Base-by-base conservation (phyloP, 1,140 invertebrate genomes). In the Delia radicum region DNA sequence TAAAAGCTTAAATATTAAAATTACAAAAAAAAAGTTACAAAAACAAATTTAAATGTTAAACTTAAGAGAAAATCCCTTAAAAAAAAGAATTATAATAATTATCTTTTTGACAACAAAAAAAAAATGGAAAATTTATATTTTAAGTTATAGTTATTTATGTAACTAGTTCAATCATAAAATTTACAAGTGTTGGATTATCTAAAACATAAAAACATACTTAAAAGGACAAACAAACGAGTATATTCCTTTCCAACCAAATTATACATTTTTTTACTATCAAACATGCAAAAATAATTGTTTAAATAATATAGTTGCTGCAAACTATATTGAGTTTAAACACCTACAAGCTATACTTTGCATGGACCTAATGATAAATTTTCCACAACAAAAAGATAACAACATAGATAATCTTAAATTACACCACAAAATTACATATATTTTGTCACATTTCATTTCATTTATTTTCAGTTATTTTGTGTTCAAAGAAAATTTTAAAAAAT, bases 311-410 rank as follows among this genome's bases (percentile, higher is more conserved):
- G 42, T 76, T 76, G 48, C 46, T 62, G 48, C 67, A 73, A 76
- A 73, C 61, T 73, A 72, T 76, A 65, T 18, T 18, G 27, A 6
- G 10, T 63, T 65, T 62, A 29, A 76, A 69, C 65, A 18, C 67
- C 81, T 92, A 93, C 91, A 92, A 92, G 90, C 92, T 94, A 93
- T 94, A 94, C 92, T 93, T 93, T 93, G 92, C 92, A 94, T 94
- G 92, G 91, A 93, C 92, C 91, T 93, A 93, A 92, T 93, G 92
- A 65, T 67, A 90, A 92, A 91, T 93, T 93, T 92, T 92, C 91
- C 90, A 46, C 28, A 72, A 18, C 10, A 27, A 73, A 48, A 29
- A 73, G 2, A 7, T 26, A 55, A 55, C 0, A 8, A 28, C 24
- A 28, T 10, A 67, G 13, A 29, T 6, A 67, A 28, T n/a, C n/a